These are phyloP conservation scores for Sphaeridia pumilis DNA, from an alignment of 2,888 invertebrate genomes.

Conservation along the genomic window DNA sequence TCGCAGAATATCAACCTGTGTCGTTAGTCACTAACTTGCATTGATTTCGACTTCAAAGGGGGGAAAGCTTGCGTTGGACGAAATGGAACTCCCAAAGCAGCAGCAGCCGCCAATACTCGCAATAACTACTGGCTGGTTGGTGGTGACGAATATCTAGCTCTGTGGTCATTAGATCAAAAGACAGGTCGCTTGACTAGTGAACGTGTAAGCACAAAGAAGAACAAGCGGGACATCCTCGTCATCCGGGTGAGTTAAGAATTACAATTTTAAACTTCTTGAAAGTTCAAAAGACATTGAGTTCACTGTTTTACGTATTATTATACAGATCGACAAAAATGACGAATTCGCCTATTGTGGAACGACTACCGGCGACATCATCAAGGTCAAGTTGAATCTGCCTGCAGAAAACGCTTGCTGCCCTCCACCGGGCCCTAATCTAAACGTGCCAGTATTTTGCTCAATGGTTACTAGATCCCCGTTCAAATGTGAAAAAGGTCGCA, in stretches of 20 bases:
- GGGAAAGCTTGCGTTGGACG: slow-evolving; percentile 52
- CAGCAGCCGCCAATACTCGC: slow-evolving; percentile 47
- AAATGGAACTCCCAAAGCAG: slow-evolving; percentile 55
- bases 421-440: slow-evolving; percentile 21
- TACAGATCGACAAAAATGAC: slow-evolving; percentile 54
- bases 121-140: slow-evolving; percentile 59
- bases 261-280: not conserved
- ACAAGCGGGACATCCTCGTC: slow-evolving; percentile 63
- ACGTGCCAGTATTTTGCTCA: slow-evolving; percentile 24
- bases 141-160: slow-evolving; percentile 58
- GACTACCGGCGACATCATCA: slow-evolving; percentile 57
- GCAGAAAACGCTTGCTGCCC: slow-evolving; percentile 18
- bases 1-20: not conserved
- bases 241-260: slow-evolving; percentile 44
- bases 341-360: slow-evolving; percentile 73
- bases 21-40: not conserved
- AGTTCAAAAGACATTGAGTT: not conserved
- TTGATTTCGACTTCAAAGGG: slow-evolving; percentile 36
- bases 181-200: slow-evolving; percentile 57
- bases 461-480: slow-evolving; percentile 20
- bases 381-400: slow-evolving; percentile 28
- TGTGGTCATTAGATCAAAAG: slow-evolving; percentile 61
- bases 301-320: not conserved
- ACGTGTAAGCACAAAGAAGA: slow-evolving; percentile 65
- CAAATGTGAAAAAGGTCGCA: slow-evolving; percentile 28